Evolutionary conservation across 2,888 invertebrate species (phyloP).

Genomic region (Dascillus cervinus): DNA sequence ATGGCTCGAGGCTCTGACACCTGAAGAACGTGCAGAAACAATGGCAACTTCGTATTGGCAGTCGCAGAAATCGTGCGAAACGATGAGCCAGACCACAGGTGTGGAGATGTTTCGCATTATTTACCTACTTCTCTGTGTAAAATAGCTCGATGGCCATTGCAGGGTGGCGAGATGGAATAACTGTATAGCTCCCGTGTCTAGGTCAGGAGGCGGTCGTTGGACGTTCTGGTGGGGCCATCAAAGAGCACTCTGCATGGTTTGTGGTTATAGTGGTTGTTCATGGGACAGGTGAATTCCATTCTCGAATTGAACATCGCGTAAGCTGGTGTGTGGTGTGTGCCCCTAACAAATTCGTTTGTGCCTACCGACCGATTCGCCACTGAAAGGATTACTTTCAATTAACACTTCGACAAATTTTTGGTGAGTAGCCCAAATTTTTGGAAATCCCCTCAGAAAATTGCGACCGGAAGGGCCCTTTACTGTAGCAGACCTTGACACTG

Average conservation of each 20-base stretch:
- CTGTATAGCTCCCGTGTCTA: conserved; percentile 49
- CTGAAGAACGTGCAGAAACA: conserved; percentile 16
- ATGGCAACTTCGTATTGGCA: conserved; percentile 18
- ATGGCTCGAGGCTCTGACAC: conserved; percentile 16
- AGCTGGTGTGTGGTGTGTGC: conserved; percentile 14
- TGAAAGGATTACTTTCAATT: conserved; percentile 12
- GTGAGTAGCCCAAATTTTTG: conserved; percentile 1
- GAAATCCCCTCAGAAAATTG: background rate
- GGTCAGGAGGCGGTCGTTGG: conserved; percentile 48
- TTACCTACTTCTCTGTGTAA: conserved; percentile 30
- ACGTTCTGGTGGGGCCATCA: conserved; percentile 28
- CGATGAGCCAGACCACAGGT: conserved; percentile 23
- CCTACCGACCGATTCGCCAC: conserved; percentile 7
- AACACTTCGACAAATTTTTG: conserved; percentile 1
- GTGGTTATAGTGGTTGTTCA: conserved; percentile 26
- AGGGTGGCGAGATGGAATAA: conserved; percentile 42
- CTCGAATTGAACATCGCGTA: conserved; percentile 25
- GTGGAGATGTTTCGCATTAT: conserved; percentile 31
- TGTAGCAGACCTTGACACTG: conserved; percentile 10
- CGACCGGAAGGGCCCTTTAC: background rate
- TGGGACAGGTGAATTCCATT: conserved; percentile 48
- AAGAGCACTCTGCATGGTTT: conserved; percentile 23
- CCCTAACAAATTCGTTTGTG: conserved; percentile 11
- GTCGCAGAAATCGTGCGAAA: conserved; percentile 17
- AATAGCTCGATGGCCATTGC: conserved; percentile 22